Base-by-base conservation (phyloP, 2,113 vertebrate species). In the Python bivittatus region DNA sequence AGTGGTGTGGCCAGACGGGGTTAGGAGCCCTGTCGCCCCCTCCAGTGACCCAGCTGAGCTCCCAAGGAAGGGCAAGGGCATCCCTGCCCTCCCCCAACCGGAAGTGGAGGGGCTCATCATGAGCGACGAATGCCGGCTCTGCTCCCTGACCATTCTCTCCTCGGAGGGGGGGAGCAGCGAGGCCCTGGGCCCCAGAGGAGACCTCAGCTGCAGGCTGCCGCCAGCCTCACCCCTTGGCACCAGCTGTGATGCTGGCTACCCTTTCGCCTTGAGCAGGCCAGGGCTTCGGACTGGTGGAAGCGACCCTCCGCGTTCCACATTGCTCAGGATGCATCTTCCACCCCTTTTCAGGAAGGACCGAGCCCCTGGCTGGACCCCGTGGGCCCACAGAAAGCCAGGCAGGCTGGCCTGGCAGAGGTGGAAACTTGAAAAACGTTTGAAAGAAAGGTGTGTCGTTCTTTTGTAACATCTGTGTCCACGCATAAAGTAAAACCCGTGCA, bases 351-450 rank as follows among this genome's bases (percentile, higher is more conserved):
- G 96, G 95, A 94, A 93, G 95, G 94, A 95, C 96, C 95, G 94
- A 97, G 96, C 96, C 96, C 95, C 96, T 96, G 84, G 57, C 5
- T 1, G 3, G 97, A 96, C 97, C 92, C 93, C 6, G 13, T 0
- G 95, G 95, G 98, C 97, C 97, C 98, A 98, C 98, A 98, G 98
- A 97, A 97, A 97, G 97, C 95, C 95, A 95, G 94, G 94, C 94
- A 0, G 61, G 85, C 44, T 6, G 90, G 54, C 29, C 38, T 97
- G 97, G 96, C 96, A 95, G 93, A 96, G 96, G 95, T 95, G 96
- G 94, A 96, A 23, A 1, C 8, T 27, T 2, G 1, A 27, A 68
- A 95, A 96, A 92, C 94, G 97, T 97, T 96, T 95, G 0, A 53
- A 52, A 93, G 95, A 96, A 95, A 97, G 97, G 96, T 96, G 97